A percentile compares a stretch with the other conserved stretches of the same genome.
Conservation (phyloP, 1,140 invertebrate genomes). For the Leptopilina clavipes region DNA sequence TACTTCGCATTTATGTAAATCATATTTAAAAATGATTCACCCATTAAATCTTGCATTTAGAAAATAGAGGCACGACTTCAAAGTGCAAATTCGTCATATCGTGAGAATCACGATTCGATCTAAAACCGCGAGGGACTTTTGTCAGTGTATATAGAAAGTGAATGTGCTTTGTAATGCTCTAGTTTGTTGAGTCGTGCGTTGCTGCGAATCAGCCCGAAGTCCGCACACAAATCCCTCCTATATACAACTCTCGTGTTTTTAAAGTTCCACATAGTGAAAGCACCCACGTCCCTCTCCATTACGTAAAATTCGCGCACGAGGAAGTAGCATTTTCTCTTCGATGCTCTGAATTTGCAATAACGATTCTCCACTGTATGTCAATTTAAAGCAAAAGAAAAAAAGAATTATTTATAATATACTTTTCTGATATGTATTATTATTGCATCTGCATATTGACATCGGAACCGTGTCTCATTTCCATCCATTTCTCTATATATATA, state of each 20-base stretch:
- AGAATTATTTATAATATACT: background rate
- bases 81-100: constrained; percentile 31
- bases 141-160: constrained; percentile 33
- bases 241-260: background rate
- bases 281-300: constrained; percentile 35
- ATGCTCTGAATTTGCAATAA: background rate
- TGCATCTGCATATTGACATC: background rate
- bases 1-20: background rate
- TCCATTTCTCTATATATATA: too few species aligned
- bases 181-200: constrained; percentile 19
- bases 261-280: constrained; percentile 13
- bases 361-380: background rate
- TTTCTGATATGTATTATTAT: background rate
- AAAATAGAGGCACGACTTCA: constrained; percentile 19
- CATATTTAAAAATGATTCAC: background rate
- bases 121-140: constrained; percentile 14
- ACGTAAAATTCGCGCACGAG: constrained; percentile 52
- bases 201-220: constrained; percentile 13
- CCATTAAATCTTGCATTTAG: constrained; percentile 26
- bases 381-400: background rate
- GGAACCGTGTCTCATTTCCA: background rate
- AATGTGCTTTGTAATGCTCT: constrained; percentile 29
- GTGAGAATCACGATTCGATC: constrained; percentile 21
- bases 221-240: constrained; percentile 2
- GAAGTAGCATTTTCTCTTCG: constrained; percentile 32